phyloP scores from a whole-genome alignment of 64 coral and sea anemone species.

The Porites australiensis region DNA sequence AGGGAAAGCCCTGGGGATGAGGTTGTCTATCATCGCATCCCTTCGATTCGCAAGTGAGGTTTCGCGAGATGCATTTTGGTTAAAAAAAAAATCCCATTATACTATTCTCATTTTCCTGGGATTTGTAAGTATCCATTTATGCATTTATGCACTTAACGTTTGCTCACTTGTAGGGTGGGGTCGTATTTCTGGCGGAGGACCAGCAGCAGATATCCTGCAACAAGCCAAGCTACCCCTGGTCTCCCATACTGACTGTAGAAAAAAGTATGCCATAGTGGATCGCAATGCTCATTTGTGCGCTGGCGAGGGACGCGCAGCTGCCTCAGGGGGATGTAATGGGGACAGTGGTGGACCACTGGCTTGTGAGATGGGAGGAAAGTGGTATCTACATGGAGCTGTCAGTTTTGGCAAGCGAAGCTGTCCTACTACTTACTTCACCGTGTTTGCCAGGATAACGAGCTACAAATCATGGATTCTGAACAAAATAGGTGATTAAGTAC shows the following conservation, averaged over 20 bases:
- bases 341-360: conserved; percentile 80
- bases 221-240: conserved; percentile 75
- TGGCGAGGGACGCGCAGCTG: conserved; percentile 52
- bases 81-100: too few relatives aligned
- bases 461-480: conserved; percentile 55
- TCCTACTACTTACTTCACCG: conserved; percentile 79
- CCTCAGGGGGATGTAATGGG: conserved; percentile 69
- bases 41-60: too few relatives aligned
- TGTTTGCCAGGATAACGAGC: conserved; percentile 75
- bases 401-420: conserved; percentile 78
- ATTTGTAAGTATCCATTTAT: too few relatives aligned
- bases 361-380: conserved; percentile 55
- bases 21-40: too few relatives aligned
- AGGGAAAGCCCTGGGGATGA: too few relatives aligned
- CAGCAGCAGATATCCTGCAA: conserved; percentile 67
- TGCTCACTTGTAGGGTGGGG: conserved; percentile 68
- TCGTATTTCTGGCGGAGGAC: conserved; percentile 1
- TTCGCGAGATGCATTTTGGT: too few relatives aligned
- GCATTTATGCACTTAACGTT: too few relatives aligned
- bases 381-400: conserved; percentile 77
- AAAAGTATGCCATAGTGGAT: conserved; percentile 57
- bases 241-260: conserved; percentile 62
- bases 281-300: conserved; percentile 78
- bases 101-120: too few relatives aligned
- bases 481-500: background rate